phyloP scores from a whole-genome alignment of 2,113 vertebrate genomes.

The Cervus canadensis region DNA sequence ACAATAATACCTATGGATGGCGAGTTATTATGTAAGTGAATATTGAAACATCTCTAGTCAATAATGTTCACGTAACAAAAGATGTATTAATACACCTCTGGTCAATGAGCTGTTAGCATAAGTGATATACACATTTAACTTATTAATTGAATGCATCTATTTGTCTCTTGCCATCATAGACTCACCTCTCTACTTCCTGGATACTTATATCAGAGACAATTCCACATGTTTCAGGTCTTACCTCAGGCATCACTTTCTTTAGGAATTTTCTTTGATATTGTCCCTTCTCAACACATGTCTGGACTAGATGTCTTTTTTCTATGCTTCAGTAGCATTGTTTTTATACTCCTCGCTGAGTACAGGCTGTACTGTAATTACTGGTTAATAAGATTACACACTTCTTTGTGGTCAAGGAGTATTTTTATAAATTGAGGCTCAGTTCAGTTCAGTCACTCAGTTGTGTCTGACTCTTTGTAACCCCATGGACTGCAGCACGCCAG shows the following conservation, averaged over 20 bases:
- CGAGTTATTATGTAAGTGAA: not conserved
- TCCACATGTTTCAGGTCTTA: not conserved
- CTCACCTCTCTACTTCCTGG: not conserved
- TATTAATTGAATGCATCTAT: not conserved
- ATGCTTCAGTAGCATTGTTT: not conserved
- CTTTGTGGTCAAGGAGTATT: not conserved
- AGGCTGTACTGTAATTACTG: not conserved
- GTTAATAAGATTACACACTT: not conserved
- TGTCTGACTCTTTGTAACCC: not conserved
- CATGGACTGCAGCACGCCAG: not conserved
- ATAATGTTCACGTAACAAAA: not conserved
- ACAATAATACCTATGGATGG: not conserved
- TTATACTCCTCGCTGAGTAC: not conserved
- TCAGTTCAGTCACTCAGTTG: not conserved
- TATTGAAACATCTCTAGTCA: not conserved
- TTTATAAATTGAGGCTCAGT: not conserved
- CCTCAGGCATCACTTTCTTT: not conserved
- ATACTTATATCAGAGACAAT: not conserved
- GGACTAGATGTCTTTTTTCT: not conserved
- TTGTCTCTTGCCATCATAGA: not conserved
- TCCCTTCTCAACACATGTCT: not conserved
- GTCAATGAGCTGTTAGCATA: not conserved
- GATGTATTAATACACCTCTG: not conserved
- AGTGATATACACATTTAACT: not conserved
- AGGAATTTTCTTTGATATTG: not conserved